Conservation (phyloP, 2,113 vertebrate genomes). For the Delphinapterus leucas region DNA sequence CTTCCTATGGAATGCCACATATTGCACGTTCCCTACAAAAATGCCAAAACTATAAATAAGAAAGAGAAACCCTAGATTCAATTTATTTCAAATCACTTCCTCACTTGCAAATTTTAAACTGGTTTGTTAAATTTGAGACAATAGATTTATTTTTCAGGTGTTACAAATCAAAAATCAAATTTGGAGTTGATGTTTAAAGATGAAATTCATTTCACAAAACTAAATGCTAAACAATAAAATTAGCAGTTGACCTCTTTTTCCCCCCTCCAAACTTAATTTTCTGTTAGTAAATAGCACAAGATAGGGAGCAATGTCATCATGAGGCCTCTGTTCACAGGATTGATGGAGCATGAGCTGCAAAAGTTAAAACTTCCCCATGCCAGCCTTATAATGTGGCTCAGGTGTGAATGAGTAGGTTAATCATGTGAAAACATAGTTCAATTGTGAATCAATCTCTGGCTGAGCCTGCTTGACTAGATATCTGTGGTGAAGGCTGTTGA, state of each 20-base stretch:
- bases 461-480: background rate
- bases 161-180: background rate
- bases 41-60: background rate
- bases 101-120: background rate
- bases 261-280: background rate
- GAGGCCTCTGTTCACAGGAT: background rate
- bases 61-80: background rate
- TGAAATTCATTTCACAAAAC: background rate
- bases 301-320: background rate
- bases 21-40: background rate
- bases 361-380: background rate
- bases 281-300: background rate
- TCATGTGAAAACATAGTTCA: slow-evolving; percentile 34
- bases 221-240: background rate
- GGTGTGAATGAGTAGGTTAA: slow-evolving; percentile 18
- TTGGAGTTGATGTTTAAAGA: background rate
- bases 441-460: background rate
- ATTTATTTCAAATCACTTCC: background rate
- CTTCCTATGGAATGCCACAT: background rate
- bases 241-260: background rate
- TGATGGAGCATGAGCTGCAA: background rate
- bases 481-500: background rate
- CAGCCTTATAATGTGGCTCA: background rate
- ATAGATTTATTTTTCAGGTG: background rate
- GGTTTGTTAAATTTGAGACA: background rate